Evolutionary conservation across 2,797 vertebrate genomes (phyloP).

Genomic region (Leucoraja ocellata): DNA sequence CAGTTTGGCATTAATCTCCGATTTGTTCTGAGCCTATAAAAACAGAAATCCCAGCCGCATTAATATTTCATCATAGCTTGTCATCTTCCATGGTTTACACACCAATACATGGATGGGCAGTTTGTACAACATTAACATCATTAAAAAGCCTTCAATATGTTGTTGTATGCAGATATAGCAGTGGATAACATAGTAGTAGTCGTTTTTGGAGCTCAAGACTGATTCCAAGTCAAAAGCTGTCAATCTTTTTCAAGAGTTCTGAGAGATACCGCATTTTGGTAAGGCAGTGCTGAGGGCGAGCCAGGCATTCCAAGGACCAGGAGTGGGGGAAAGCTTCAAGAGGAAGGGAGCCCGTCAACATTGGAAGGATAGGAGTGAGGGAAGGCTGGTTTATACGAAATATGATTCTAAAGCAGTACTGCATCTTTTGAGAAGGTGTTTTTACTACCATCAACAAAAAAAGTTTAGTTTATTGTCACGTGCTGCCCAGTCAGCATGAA

Average conservation of each 20-base stretch:
- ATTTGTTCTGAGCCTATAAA: constrained; percentile 79
- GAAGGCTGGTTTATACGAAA: background rate
- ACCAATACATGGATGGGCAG: background rate
- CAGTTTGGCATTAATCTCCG: constrained; percentile 81
- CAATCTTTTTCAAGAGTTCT: background rate
- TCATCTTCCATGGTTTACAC: background rate
- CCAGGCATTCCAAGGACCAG: background rate
- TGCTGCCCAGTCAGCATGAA: too few species aligned
- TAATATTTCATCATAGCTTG: background rate
- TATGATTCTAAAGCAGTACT: background rate
- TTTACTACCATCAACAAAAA: background rate
- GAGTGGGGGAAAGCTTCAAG: background rate
- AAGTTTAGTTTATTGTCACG: too few species aligned
- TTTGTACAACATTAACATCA: background rate
- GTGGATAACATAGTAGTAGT: too few species aligned
- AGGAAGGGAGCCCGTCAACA: background rate
- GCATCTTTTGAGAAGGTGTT: background rate
- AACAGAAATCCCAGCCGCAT: background rate
- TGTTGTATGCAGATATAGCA: background rate
- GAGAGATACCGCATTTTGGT: background rate
- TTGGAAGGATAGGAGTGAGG: background rate
- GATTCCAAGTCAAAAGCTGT: background rate
- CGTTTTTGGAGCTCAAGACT: background rate
- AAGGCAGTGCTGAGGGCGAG: background rate
- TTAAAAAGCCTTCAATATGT: background rate